Conservation (phyloP, 2,888 invertebrate genomes). For the Anthophora plumipes region DNA sequence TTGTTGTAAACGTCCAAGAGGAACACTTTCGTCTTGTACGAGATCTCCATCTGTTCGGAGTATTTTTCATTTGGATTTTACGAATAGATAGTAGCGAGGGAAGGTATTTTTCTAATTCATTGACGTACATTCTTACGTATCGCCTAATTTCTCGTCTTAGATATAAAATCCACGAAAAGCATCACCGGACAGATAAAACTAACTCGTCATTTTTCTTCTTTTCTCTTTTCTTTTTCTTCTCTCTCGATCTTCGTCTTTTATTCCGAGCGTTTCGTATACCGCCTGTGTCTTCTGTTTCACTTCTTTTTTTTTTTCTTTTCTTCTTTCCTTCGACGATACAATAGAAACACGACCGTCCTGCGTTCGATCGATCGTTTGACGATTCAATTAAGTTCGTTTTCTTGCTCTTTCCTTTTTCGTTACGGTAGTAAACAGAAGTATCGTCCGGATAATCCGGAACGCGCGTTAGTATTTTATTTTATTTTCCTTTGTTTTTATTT, state of each 20-base stretch:
- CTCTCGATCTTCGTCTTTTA: no score
- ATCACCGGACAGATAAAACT: background rate
- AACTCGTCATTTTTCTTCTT: background rate
- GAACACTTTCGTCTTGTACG: conserved; percentile 1
- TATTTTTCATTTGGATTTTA: no score
- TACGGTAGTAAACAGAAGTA: conserved; percentile 2
- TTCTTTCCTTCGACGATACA: background rate
- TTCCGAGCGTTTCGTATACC: background rate
- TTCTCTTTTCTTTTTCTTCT: no score
- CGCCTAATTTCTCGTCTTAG: background rate
- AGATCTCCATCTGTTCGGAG: background rate
- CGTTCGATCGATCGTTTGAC: conserved; percentile 13
- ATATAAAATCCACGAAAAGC: background rate
- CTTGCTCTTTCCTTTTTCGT: conserved; percentile 8
- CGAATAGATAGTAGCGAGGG: no score
- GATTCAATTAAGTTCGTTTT: background rate
- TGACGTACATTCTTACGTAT: background rate
- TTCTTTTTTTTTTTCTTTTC: background rate
- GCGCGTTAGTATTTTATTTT: conserved; percentile 25
- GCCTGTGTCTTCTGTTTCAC: background rate
- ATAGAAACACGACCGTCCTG: background rate
- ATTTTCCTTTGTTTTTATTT: no score
- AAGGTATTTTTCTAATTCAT: background rate
- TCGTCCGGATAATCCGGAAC: background rate
- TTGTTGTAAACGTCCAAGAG: background rate